These are phyloP conservation scores for Iguana delicatissima DNA, from an alignment of 2,797 vertebrate species.

Conservation along the genomic window DNA sequence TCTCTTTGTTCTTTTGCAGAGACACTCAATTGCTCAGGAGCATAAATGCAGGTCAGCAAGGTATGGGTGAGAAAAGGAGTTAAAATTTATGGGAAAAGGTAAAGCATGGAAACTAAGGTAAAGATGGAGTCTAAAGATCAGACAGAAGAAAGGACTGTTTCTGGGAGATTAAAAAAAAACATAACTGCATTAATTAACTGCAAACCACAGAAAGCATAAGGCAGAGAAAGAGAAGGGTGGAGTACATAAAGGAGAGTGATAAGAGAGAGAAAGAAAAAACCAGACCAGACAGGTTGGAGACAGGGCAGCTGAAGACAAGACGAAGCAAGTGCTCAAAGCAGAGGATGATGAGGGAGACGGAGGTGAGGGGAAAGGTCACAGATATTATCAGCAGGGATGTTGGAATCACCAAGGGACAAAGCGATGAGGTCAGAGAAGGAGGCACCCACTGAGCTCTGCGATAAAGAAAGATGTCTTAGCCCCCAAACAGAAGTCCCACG, in stretches of 20 bases:
- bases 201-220: not conserved
- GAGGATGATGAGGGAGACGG: not conserved
- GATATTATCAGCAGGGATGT: not conserved
- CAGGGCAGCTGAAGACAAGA: not conserved
- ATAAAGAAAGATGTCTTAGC: too few relatives aligned
- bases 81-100: not conserved
- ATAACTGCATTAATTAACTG: not conserved
- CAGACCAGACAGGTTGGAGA: not conserved
- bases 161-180: too few relatives aligned
- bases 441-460: not conserved
- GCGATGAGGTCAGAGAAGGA: not conserved
- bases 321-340: not conserved
- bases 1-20: not conserved
- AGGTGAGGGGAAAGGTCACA: not conserved
- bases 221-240: not conserved
- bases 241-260: not conserved
- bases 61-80: not conserved
- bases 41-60: not conserved
- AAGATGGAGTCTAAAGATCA: not conserved
- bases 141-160: not conserved
- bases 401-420: not conserved
- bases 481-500: too few relatives aligned
- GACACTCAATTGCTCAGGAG: not conserved
- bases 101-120: not conserved
- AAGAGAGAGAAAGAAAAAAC: not conserved